phyloP scores from a whole-genome alignment of 2,888 invertebrate species.

The Lomographa bimaculata region DNA sequence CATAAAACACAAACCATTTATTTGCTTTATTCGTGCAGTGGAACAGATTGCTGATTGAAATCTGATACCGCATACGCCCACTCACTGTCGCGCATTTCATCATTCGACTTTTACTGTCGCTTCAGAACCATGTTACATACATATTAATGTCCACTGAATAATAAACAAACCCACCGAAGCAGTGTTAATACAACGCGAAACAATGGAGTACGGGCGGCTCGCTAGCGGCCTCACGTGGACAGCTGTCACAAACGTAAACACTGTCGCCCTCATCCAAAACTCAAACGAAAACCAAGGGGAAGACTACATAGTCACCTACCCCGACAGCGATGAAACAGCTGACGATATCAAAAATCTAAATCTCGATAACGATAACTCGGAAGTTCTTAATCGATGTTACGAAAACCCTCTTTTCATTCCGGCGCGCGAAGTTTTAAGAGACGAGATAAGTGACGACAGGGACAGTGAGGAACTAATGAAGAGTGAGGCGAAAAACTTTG shows the following conservation, averaged over 20 bases:
- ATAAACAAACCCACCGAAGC: constrained; percentile 46
- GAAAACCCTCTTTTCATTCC: constrained; percentile 70
- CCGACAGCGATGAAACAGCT: constrained; percentile 56
- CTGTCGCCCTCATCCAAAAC: constrained; percentile 51
- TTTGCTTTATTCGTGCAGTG: constrained; percentile 27
- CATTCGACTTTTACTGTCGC: constrained; percentile 43
- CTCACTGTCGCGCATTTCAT: constrained; percentile 47
- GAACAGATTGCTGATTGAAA: constrained; percentile 60
- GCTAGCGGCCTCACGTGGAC: constrained; percentile 60
- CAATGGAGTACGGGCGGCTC: constrained; percentile 69
- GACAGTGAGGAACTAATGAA: constrained; percentile 66
- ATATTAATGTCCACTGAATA: constrained; percentile 39
- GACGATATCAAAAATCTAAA: constrained; percentile 44
- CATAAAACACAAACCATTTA: constrained; percentile 27
- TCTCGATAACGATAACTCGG: constrained; percentile 44
- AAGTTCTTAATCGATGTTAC: constrained; percentile 58
- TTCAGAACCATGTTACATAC: constrained; percentile 36
- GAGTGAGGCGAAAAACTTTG: constrained; percentile 65
- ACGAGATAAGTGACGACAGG: constrained; percentile 58
- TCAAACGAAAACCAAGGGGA: constrained; percentile 48
- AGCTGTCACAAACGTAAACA: constrained; percentile 46
- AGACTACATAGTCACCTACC: constrained; percentile 63
- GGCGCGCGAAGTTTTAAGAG: constrained; percentile 61
- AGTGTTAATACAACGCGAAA: constrained; percentile 37
- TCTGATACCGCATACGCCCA: constrained; percentile 66